phyloP scores from a whole-genome alignment of 2,888 invertebrate genomes.

The Scaptomyza polygonia region DNA sequence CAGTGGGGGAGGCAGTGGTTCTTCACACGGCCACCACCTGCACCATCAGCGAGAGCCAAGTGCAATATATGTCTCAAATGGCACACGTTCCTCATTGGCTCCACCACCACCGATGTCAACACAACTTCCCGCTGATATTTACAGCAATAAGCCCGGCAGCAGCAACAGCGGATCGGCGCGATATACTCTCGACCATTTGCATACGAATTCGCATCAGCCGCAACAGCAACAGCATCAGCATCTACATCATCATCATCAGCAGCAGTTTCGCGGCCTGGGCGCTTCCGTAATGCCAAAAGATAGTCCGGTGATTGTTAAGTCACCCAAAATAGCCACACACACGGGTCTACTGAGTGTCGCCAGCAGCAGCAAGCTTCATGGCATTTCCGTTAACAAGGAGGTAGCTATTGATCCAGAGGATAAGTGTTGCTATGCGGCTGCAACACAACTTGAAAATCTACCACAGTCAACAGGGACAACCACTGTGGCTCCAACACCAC shows the following conservation, averaged over 20 bases:
- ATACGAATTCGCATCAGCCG: slow-evolving; percentile 51
- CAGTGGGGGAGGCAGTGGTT: slow-evolving; percentile 33
- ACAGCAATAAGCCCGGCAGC: slow-evolving; percentile 53
- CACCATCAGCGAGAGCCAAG: slow-evolving; percentile 52
- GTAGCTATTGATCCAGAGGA: slow-evolving; percentile 84
- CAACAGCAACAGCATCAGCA: slow-evolving; percentile 48
- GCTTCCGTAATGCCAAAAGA: slow-evolving; percentile 83
- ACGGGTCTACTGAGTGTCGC: slow-evolving; percentile 70
- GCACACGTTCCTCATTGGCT: slow-evolving; percentile 57
- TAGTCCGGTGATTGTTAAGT: slow-evolving; percentile 83
- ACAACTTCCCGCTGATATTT: slow-evolving; percentile 64
- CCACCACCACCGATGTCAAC: slow-evolving; percentile 53
- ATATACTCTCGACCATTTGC: slow-evolving; percentile 59
- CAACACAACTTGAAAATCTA: slow-evolving; percentile 59
- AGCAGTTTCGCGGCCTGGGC: slow-evolving; percentile 80
- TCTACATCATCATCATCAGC: slow-evolving; percentile 59
- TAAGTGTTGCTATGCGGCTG: slow-evolving; percentile 73
- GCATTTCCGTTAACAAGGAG: slow-evolving; percentile 83
- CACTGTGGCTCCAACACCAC: slow-evolving; percentile 29
- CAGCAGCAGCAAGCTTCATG: slow-evolving; percentile 65
- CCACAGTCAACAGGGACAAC: slow-evolving; percentile 46
- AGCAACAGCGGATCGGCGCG: slow-evolving; percentile 49
- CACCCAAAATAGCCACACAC: slow-evolving; percentile 78
- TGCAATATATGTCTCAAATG: slow-evolving; percentile 69
- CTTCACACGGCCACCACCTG: slow-evolving; percentile 52